These are phyloP conservation scores for Silurus meridionalis DNA, from an alignment of 2,113 vertebrate species.

Conservation along the genomic window DNA sequence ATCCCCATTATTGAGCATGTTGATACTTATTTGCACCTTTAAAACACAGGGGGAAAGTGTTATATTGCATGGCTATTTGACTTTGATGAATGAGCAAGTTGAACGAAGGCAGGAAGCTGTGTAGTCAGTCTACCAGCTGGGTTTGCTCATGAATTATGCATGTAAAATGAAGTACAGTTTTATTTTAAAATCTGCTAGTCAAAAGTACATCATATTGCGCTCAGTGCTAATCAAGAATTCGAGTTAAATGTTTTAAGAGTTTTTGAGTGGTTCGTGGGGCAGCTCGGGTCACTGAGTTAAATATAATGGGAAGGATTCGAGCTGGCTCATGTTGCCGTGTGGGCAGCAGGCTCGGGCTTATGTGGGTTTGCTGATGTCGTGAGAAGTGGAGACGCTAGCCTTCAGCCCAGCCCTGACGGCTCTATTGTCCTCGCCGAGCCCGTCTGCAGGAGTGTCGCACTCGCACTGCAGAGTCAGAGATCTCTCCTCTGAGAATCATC, in stretches of 20 bases:
- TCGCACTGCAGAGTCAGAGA: conserved; percentile 74
- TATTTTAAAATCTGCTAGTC: conserved; percentile 39
- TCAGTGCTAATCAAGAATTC: conserved; percentile 27
- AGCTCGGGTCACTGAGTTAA: conserved; percentile 34
- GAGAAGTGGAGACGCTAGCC: conserved; percentile 37
- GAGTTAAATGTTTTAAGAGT: conserved; percentile 36
- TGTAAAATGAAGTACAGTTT: conserved; percentile 26
- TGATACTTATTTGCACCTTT: conserved; percentile 17
- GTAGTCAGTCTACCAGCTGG: conserved; percentile 31
- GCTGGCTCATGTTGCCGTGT: conserved; percentile 18
- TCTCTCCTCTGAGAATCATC: conserved; percentile 64
- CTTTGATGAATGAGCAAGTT: conserved; percentile 40
- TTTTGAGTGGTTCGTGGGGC: conserved; percentile 10
- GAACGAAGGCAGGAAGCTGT: conserved; percentile 42
- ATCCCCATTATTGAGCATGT: background rate
- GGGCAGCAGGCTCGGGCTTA: background rate
- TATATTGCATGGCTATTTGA: conserved; percentile 36
- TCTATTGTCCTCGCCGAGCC: conserved; percentile 66
- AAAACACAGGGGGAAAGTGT: conserved; percentile 33
- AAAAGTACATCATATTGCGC: conserved; percentile 24
- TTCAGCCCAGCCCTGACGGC: conserved; percentile 47
- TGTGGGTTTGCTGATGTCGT: conserved; percentile 45
- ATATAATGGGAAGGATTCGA: background rate
- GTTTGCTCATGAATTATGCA: conserved; percentile 45
- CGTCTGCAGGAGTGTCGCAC: conserved; percentile 72